Percentiles rank a stretch among this genome's conserved stretches.
These are phyloP conservation scores for Hydrolagus colliei DNA, from an alignment of 2,797 vertebrate genomes.

Conservation along the genomic window DNA sequence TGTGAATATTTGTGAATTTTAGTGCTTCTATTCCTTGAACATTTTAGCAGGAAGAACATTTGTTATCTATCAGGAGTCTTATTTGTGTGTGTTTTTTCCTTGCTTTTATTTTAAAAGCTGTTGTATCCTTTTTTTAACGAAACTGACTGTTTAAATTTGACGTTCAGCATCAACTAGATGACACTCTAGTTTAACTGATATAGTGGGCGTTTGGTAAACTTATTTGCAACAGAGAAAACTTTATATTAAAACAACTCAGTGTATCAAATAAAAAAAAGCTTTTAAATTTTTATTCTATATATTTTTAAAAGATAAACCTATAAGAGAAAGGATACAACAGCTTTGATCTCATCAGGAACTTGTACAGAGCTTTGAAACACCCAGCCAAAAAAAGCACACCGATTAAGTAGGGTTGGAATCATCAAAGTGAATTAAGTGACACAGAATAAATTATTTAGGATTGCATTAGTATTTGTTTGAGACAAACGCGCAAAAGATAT, in stretches of 20 bases:
- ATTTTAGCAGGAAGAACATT: not conserved
- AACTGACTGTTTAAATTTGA: not conserved
- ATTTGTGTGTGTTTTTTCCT: not conserved
- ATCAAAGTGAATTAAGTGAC: slow-evolving; percentile 19
- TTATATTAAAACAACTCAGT: not conserved
- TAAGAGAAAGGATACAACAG: slow-evolving; percentile 19
- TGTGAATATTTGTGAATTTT: slow-evolving; percentile 27
- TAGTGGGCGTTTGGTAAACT: not conserved
- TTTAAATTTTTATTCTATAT: slow-evolving; percentile 15
- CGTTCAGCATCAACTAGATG: not conserved
- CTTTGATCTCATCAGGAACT: slow-evolving; percentile 9
- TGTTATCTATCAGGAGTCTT: not conserved
- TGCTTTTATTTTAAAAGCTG: slow-evolving; percentile 17
- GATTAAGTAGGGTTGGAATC: not conserved
- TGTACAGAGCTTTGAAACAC: not conserved
- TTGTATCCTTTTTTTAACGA: slow-evolving; percentile 17
- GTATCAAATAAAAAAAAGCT: not conserved
- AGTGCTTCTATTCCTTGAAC: not conserved
- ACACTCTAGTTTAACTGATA: not conserved
- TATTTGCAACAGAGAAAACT: not conserved
- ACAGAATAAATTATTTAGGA: slow-evolving; percentile 18
- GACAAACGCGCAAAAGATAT: not conserved
- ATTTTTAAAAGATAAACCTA: not conserved
- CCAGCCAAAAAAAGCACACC: not conserved
- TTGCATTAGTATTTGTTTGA: slow-evolving; percentile 1